phyloP scores from a whole-genome alignment of 2,113 vertebrate species.

The Polypterus senegalus region DNA sequence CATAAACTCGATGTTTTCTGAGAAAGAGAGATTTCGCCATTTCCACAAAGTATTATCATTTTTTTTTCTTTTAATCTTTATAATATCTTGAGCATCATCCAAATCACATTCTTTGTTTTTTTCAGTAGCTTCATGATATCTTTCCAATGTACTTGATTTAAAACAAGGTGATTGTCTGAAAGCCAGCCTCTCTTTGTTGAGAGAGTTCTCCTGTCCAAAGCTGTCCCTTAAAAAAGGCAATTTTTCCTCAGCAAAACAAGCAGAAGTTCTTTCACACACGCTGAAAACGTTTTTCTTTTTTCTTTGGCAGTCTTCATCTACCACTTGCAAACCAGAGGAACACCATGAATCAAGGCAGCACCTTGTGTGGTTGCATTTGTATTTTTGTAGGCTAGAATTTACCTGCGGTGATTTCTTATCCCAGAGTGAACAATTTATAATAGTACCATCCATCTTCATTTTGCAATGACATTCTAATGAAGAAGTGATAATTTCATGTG shows the following conservation, averaged over 20 bases:
- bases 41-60: conserved; percentile 14
- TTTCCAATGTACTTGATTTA: conserved; percentile 11
- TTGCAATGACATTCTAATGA: conserved; percentile 23
- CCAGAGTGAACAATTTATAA: conserved; percentile 14
- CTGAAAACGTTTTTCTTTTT: not conserved
- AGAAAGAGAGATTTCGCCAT: conserved; percentile 55
- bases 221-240: not conserved
- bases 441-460: not conserved
- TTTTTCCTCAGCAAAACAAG: not conserved
- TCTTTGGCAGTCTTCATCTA: not conserved
- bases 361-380: not conserved
- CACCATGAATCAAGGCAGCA: not conserved
- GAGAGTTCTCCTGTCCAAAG: not conserved
- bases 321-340: not conserved
- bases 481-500: conserved; percentile 45
- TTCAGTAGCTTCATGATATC: conserved; percentile 13
- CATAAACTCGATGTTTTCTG: conserved; percentile 58
- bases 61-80: not conserved
- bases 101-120: conserved; percentile 11
- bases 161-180: not conserved
- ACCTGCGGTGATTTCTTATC: conserved; percentile 11
- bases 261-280: not conserved
- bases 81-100: conserved; percentile 14
- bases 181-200: not conserved
- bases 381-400: not conserved